A percentile compares a stretch with the other conserved stretches of the same genome.
phyloP scores from a whole-genome alignment of 2,797 vertebrate genomes.

The Liasis olivaceus region DNA sequence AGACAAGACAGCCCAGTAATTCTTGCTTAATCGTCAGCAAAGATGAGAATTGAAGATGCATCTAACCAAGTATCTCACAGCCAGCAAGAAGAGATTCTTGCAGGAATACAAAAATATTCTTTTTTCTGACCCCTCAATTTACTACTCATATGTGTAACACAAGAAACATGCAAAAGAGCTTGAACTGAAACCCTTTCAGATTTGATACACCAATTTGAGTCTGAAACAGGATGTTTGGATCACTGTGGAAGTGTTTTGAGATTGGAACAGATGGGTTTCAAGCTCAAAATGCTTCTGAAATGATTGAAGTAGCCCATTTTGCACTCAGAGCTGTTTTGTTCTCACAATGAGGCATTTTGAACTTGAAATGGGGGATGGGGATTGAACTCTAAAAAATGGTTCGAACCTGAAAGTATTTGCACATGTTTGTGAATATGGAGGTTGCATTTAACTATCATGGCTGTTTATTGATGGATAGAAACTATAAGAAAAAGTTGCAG shows the following conservation, averaged over 20 bases:
- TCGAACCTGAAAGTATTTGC: neutral
- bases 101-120: neutral
- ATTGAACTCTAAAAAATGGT: neutral
- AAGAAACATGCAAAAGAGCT: neutral
- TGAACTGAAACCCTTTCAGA: neutral
- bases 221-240: neutral
- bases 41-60: neutral
- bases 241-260: neutral
- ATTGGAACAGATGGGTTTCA: neutral
- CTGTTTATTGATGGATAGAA: neutral
- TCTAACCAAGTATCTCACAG: neutral
- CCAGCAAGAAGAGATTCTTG: neutral
- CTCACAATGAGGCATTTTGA: neutral
- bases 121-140: neutral
- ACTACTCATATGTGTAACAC: neutral
- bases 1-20: too few relatives aligned
- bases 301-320: neutral
- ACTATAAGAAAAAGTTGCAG: neutral
- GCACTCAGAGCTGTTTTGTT: neutral
- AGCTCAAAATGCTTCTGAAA: neutral
- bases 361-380: neutral
- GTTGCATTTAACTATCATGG: neutral
- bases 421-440: neutral
- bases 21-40: neutral
- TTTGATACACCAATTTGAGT: neutral